A percentile compares a stretch with the other conserved stretches of the same genome.
Evolutionary conservation across 2,888 invertebrate species (phyloP).

Genomic region (Idaea dimidiata): DNA sequence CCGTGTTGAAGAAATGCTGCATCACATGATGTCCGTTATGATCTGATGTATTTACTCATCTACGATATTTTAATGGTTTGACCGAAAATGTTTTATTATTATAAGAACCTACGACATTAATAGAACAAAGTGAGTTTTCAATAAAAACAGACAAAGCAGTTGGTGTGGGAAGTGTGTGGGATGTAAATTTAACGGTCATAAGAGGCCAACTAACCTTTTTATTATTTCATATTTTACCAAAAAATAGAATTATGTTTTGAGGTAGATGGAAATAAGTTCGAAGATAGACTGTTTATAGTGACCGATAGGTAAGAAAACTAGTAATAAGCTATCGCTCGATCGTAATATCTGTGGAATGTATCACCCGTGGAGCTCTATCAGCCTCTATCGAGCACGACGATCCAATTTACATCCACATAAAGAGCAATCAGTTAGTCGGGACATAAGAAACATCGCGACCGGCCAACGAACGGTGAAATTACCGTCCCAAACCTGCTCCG

Average conservation of each 20-base stretch:
- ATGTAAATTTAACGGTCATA: background rate
- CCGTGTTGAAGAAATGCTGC: background rate
- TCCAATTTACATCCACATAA: conserved; percentile 19
- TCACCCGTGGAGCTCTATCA: background rate
- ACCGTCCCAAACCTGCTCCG: conserved; percentile 35
- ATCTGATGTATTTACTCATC: background rate
- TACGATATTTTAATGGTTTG: conserved; percentile 2
- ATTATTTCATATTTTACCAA: background rate
- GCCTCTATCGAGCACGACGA: background rate
- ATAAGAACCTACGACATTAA: background rate
- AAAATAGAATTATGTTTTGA: background rate
- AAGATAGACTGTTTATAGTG: background rate
- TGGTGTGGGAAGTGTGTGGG: background rate
- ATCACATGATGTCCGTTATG: background rate
- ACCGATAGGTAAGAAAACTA: background rate
- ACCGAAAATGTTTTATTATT: background rate
- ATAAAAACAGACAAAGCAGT: background rate
- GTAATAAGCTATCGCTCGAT: background rate
- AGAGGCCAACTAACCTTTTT: background rate
- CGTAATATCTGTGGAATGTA: background rate
- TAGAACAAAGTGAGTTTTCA: background rate
- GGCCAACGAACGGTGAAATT: conserved; percentile 65
- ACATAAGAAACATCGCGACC: conserved; percentile 18
- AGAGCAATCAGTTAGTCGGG: conserved; percentile 25
- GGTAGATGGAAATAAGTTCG: background rate